Evolutionary conservation across 2,888 invertebrate genomes (phyloP).

Genomic region (Sesamia inferens): DNA sequence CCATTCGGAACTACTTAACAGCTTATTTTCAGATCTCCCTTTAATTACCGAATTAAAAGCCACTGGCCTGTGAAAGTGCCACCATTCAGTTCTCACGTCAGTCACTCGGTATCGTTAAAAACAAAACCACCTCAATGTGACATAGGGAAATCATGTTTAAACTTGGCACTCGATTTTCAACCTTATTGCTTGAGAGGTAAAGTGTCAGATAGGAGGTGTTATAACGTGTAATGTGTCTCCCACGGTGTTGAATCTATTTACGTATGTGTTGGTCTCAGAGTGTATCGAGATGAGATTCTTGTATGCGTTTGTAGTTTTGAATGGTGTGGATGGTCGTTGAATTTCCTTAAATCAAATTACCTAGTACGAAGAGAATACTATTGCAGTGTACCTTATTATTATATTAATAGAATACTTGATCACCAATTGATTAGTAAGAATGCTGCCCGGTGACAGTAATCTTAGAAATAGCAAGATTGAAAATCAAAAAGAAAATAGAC

Average conservation of each 20-base stretch:
- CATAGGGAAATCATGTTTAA: conserved; percentile 61
- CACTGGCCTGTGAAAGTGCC: conserved; percentile 81
- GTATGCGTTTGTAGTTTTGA: conserved; percentile 31
- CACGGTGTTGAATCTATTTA: conserved; percentile 78
- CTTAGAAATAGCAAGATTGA: not conserved
- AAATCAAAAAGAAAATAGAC: not conserved
- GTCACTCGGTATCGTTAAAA: conserved; percentile 81
- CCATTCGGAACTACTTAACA: conserved; percentile 68
- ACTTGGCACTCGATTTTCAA: conserved; percentile 51
- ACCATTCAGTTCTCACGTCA: conserved; percentile 84
- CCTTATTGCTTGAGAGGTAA: conserved; percentile 62
- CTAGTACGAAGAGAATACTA: not conserved
- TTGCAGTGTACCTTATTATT: not conserved
- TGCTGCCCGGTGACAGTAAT: not conserved
- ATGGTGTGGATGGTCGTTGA: conserved; percentile 3
- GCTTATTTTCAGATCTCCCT: conserved; percentile 65
- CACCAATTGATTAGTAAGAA: not conserved
- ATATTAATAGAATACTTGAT: not conserved
- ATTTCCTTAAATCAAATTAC: not conserved
- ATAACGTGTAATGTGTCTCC: conserved; percentile 72
- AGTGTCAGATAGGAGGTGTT: conserved; percentile 49
- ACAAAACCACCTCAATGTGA: conserved; percentile 77
- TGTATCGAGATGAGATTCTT: conserved; percentile 58
- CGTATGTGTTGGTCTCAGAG: conserved; percentile 67
- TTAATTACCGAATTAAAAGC: conserved; percentile 70